A percentile compares a stretch with the other conserved stretches of the same genome.
These are phyloP conservation scores for Hoplias malabaricus DNA, from an alignment of 2,113 vertebrate genomes.

Conservation along the genomic window DNA sequence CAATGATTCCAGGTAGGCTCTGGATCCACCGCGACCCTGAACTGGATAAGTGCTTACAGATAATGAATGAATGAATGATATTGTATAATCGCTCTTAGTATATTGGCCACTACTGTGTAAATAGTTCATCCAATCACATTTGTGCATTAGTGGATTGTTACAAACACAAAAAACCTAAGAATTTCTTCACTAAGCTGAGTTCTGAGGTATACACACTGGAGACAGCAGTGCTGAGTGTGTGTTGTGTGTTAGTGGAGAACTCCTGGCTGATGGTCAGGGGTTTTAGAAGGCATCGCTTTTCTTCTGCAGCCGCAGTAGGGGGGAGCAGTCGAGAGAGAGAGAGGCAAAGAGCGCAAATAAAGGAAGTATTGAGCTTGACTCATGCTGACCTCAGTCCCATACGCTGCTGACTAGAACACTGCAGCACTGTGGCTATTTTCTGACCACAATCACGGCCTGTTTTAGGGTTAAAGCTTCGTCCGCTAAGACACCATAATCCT, in stretches of 20 bases:
- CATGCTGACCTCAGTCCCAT: conserved; percentile 63
- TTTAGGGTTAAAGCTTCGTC: conserved; percentile 51
- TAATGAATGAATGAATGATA: too few relatives aligned
- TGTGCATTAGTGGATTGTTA: too few relatives aligned
- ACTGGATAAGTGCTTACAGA: too few relatives aligned
- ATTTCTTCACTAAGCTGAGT: too few relatives aligned
- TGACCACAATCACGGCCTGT: conserved; percentile 64
- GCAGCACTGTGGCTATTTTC: conserved; percentile 66
- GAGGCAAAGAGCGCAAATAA: conserved; percentile 61
- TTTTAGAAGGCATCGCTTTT: conserved; percentile 52
- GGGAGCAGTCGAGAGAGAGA: not conserved
- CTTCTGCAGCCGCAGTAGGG: not conserved
- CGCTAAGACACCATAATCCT: conserved; percentile 56
- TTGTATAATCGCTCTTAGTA: too few relatives aligned
- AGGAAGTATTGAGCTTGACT: conserved; percentile 73
- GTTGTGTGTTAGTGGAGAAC: conserved; percentile 35
- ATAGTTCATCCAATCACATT: too few relatives aligned
- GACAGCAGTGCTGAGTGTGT: conserved; percentile 35
- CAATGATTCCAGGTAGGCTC: too few relatives aligned
- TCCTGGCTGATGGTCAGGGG: conserved; percentile 46
- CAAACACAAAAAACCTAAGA: too few relatives aligned
- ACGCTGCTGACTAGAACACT: conserved; percentile 59
- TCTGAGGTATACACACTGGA: too few relatives aligned
- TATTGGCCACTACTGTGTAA: too few relatives aligned
- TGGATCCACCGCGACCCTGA: too few relatives aligned